These are phyloP conservation scores for Formica exsecta DNA, from an alignment of 1,140 invertebrate species.

Conservation along the genomic window DNA sequence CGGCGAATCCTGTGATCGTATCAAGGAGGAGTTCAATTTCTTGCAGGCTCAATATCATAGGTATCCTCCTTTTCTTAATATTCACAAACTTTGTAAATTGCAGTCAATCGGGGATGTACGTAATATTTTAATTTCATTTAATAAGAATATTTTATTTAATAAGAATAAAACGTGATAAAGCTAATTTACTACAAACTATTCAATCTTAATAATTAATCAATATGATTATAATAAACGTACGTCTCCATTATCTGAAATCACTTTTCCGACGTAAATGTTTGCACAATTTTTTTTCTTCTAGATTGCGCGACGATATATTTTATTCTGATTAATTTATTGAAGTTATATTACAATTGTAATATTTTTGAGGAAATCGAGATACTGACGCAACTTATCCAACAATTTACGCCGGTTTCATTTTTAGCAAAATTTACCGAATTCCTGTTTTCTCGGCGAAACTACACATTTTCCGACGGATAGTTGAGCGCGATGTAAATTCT, in stretches of 20 bases:
- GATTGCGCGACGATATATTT: neutral
- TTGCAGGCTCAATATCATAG: conserved; percentile 95
- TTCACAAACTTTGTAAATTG: conserved; percentile 15
- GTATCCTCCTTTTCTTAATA: conserved; percentile 86
- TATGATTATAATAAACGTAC: neutral
- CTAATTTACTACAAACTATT: neutral
- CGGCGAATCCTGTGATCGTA: conserved; percentile 96
- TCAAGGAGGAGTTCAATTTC: conserved; percentile 96
- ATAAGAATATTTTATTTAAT: neutral
- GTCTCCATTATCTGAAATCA: conserved; percentile 6
- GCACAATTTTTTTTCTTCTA: neutral
- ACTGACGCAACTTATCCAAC: conserved; percentile 23
- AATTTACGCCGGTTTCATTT: conserved; percentile 25
- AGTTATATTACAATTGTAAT: neutral
- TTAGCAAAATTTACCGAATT: neutral
- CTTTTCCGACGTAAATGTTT: neutral
- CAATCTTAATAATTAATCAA: neutral
- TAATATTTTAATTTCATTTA: neutral
- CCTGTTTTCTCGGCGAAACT: neutral
- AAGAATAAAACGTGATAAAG: neutral
- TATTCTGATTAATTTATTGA: neutral
- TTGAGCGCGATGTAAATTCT: conserved; percentile 29
- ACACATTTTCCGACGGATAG: conserved; percentile 6
- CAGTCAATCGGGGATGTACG: conserved; percentile 26
- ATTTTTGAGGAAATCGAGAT: neutral